phyloP scores from a whole-genome alignment of 2,888 invertebrate genomes.

The Eilema caniola region DNA sequence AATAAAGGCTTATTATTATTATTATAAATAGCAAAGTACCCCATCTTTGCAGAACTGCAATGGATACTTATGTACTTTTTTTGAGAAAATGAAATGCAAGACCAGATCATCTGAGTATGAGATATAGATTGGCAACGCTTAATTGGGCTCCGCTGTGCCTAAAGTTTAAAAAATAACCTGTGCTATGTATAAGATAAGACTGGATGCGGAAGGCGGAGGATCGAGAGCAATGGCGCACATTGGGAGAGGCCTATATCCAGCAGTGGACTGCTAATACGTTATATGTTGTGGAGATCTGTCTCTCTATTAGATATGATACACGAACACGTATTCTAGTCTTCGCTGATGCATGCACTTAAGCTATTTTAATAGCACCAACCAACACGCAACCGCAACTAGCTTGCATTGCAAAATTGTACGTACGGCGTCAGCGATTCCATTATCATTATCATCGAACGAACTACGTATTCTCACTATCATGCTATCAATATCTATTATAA shows the following conservation, averaged over 20 bases:
- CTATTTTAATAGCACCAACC: background rate
- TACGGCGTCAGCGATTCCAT: background rate
- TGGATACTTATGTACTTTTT: background rate
- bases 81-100: background rate
- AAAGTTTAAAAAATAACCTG: background rate
- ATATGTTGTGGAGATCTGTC: background rate
- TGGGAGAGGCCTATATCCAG: no score
- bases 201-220: no score
- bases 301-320: background rate
- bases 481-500: no score
- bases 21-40: no score
- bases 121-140: no score
- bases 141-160: background rate
- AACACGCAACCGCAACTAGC: background rate
- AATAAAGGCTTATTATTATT: no score
- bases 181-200: background rate
- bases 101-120: background rate
- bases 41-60: background rate
- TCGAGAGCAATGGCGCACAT: no score
- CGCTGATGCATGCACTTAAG: background rate
- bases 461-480: background rate
- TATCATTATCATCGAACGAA: background rate
- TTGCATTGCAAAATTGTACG: background rate
- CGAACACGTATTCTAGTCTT: background rate
- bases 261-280: no score